Evolutionary conservation across 2,113 vertebrate species (phyloP), one percentile per base, ranked within the genome.

Genomic region (Sorex fumeus): DNA sequence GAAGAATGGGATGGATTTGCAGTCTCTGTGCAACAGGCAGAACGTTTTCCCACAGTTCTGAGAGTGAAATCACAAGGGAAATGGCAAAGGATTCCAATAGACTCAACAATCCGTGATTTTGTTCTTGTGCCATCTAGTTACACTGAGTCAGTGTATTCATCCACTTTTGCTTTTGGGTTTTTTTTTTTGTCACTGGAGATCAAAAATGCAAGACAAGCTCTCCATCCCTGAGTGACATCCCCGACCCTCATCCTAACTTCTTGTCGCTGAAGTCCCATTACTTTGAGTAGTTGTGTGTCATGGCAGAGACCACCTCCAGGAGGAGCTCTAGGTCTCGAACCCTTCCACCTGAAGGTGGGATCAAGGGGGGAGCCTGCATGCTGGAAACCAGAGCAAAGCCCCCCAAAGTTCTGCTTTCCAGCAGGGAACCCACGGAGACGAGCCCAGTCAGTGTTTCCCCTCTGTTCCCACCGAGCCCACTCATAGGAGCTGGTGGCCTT

Each of bases 41-140:
- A 43, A 23, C 8, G 11, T 11, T 1, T 30, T n/a, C 34, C 0
- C 0, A 16, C 36, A 36, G 18, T 28, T 28, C 23, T n/a, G 1
- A 79, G 91, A 47, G 45, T 4, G 25, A 40, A 84, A 27, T 71
- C 36, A 16, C 43, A 72, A 64, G 32, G 64, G 78, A 3, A 53
- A 79, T 1, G 30, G 19, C 1, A 8, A n/a, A 5, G 32, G 9
- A 23, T 25, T 62, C 34, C 40, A 34, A 19, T 6, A 18, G 25
- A 36, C 15, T 27, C 30, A 8, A 2, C 28, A 30, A 64, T 13
- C n/a, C 25, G 77, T 3, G 30, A 36, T 43, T 32, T 10, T 7
- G 30, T 30, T 23, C 21, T 12, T 6, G 27, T 47, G 8, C 15
- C 15, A 27, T 8, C 12, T 32, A 75, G 60, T 25, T 28, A 27